A percentile compares a stretch with the other conserved stretches of the same genome.
Evolutionary conservation across 2,797 vertebrate species (phyloP).

Genomic region (Crypturellus tataupa): DNA sequence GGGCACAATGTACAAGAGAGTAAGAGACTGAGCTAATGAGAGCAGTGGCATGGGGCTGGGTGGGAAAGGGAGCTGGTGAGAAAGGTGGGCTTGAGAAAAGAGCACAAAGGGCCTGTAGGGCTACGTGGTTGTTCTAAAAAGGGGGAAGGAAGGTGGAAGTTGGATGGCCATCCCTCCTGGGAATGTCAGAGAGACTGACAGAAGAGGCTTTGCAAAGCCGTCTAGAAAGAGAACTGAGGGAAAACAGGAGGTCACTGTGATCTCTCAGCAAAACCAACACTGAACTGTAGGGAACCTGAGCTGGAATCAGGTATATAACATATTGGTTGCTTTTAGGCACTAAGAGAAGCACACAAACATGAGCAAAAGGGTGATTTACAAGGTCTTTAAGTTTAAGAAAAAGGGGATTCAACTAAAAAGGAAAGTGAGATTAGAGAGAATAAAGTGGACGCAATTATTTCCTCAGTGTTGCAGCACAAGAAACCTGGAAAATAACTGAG

Average conservation of each 20-base stretch:
- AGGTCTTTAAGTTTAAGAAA: neutral
- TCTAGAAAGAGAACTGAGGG: neutral
- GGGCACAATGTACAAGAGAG: neutral
- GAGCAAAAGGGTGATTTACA: neutral
- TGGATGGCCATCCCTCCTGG: neutral
- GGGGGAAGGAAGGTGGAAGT: neutral
- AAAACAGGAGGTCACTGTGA: neutral
- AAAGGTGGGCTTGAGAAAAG: neutral
- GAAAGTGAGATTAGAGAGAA: neutral
- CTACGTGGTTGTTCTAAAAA: neutral
- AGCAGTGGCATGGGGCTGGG: neutral
- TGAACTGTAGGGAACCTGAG: neutral
- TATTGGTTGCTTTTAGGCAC: neutral
- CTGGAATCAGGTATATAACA: neutral
- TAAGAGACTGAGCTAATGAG: neutral
- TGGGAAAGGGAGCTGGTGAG: neutral
- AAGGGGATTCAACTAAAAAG: neutral
- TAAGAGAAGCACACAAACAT: neutral
- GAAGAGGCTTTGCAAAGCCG: neutral
- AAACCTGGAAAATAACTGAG: conserved; percentile 45
- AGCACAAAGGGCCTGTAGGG: neutral
- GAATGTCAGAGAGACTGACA: neutral
- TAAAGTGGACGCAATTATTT: conserved; percentile 14
- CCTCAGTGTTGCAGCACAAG: neutral
- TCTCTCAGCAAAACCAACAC: neutral